Base-by-base conservation (phyloP, 2,888 invertebrate species). In the Phortica magna region DNA sequence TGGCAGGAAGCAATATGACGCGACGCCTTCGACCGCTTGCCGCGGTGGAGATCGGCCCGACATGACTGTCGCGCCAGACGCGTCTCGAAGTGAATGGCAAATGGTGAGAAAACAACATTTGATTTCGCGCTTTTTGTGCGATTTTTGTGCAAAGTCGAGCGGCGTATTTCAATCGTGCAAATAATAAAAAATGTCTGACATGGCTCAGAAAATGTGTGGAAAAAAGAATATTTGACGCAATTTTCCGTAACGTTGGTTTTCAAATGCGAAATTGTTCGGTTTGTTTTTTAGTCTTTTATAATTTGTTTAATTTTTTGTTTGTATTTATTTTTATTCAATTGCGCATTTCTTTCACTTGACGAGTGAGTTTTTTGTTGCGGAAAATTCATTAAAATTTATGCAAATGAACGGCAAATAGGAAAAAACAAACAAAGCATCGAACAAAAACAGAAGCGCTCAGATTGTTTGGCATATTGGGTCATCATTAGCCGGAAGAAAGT, bases 301-400 rank as follows among this genome's bases (percentile, higher is more conserved):
- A 14, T 10, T 65, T 65, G 31, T 65, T 65, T 41, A 10, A n/a
- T 67, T 67, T 67, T 41, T 42, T 42, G 19, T 7, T 42, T 67
- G n/a, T 39, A 53, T 53, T 53, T 71, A 53, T 55, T 39, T 55
- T 71, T 71, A 31, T 14, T 59, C 14, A 39, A 17, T 42, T 59
- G 72, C 55, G 72, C n/a, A 17, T 59, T 73, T 9, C 55, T 71
- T n/a, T 41, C 7, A 48, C 43, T 31, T 9, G 39, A 0, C 12
- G 6, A 31, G n/a, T 59, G 61, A 67, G 12, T 53, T 41, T 42
- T 42, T 64, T 78, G 79, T 82, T 81, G 82, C 85, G 84, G 84
- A 80, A 87, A 88, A 87, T 83, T 82, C 83, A 87, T 86, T 86
- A 74, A 84, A 86, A 87, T 84, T 72, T 88, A 87, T 88, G 86